Percentiles rank a stretch among this genome's conserved stretches.
phyloP scores from a whole-genome alignment of 92 coral and sea anemone species.

The Phymanthus crucifer region DNA sequence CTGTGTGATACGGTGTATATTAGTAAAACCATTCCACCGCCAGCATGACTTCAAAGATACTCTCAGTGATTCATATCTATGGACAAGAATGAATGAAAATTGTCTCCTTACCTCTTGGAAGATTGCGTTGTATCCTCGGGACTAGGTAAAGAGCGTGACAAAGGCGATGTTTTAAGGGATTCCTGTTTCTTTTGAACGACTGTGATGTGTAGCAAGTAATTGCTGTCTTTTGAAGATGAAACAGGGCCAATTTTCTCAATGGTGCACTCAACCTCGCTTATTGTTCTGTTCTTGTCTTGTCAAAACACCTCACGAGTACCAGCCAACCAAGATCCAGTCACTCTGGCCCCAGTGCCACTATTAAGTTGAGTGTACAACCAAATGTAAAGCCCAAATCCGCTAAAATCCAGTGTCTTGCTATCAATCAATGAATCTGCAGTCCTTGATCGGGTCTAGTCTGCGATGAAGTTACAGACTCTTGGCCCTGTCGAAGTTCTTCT shows the following conservation, averaged over 20 bases:
- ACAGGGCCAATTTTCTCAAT: constrained; percentile 3
- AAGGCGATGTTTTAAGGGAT: not conserved
- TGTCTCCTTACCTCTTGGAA: not conserved
- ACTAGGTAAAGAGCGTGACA: not conserved
- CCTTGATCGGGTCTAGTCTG: constrained; percentile 28
- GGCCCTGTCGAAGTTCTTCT: constrained; percentile 7
- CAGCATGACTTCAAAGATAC: not conserved
- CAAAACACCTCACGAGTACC: constrained; percentile 11
- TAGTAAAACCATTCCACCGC: not conserved
- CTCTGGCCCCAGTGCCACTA: constrained; percentile 17
- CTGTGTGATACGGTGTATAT: constrained; percentile 8
- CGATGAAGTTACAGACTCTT: constrained; percentile 30
- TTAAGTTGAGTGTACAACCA: constrained; percentile 10
- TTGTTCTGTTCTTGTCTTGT: constrained; percentile 25
- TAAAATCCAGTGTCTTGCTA: constrained; percentile 8
- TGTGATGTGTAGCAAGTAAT: not conserved
- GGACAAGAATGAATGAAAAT: not conserved
- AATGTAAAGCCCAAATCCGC: constrained; percentile 5
- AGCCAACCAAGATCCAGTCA: constrained; percentile 13
- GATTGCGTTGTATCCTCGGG: not conserved
- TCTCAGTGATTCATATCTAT: not conserved
- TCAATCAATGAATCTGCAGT: constrained; percentile 14
- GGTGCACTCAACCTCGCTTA: not conserved
- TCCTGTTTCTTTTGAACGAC: not conserved
- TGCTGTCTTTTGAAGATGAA: not conserved